A percentile compares a stretch with the other conserved stretches of the same genome.
These are phyloP conservation scores for Rhabdomys pumilio DNA, from an alignment of 2,797 vertebrate species.

Conservation along the genomic window DNA sequence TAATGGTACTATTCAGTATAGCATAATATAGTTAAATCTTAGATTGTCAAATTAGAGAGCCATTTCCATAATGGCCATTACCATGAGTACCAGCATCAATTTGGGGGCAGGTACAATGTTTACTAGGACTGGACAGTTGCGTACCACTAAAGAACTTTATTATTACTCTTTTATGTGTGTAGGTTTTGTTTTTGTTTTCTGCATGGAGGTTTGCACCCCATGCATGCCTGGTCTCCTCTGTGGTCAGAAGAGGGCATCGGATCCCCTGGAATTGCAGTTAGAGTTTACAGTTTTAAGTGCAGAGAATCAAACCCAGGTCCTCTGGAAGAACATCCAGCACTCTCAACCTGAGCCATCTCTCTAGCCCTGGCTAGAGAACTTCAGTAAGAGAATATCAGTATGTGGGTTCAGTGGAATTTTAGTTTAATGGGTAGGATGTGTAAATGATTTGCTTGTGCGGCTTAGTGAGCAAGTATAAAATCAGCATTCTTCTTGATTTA, in stretches of 20 bases:
- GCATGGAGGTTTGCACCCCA: too few species aligned
- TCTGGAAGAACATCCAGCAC: neutral
- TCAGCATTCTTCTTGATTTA: constrained; percentile 62
- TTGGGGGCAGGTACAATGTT: neutral
- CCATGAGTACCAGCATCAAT: neutral
- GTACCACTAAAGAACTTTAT: neutral
- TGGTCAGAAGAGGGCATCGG: neutral
- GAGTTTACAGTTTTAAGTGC: neutral
- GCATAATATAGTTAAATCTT: neutral
- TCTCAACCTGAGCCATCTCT: neutral
- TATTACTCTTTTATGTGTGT: neutral
- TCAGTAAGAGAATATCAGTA: constrained; percentile 1
- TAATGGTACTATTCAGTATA: neutral
- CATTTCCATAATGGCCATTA: constrained; percentile 9
- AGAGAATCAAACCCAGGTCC: neutral
- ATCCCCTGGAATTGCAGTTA: neutral
- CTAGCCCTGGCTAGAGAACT: neutral
- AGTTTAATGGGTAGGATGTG: neutral
- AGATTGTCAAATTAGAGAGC: neutral
- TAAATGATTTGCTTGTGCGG: neutral
- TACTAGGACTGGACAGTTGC: neutral
- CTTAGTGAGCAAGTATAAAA: constrained; percentile 45
- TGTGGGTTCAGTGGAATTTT: neutral
- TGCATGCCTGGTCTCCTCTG: neutral
- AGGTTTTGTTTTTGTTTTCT: neutral